Evolutionary conservation across 2,113 vertebrate genomes (phyloP), one percentile per base, ranked within the genome.

Genomic region (Thunnus maccoyii): DNA sequence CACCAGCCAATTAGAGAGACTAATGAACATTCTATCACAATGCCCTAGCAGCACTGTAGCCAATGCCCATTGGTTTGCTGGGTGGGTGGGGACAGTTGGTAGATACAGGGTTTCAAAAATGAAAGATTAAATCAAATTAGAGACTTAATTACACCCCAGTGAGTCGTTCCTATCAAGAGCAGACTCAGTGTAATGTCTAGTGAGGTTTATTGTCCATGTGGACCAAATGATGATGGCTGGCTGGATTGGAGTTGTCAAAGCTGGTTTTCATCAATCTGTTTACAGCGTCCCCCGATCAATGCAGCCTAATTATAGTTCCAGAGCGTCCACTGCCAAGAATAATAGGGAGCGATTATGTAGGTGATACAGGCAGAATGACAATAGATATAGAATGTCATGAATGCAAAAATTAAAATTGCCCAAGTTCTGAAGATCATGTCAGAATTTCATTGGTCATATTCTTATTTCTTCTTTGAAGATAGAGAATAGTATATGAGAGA

Each of bases 191-290:
- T 64, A 69, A 82, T 87, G 57, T 78, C 72, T 72, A 67, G 10
- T 54, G 70, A 41, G 84, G 56, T 78, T 82, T 81, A 46, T 76
- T 66, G 54, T 80, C 85, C 63, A 41, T 55, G 65, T 72, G 76
- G 70, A 71, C 36, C 61, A 47, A 41, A 70, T 36, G 54, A 75
- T 71, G 51, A 78, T 54, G 74, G 74, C 60, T 62, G 56, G 62
- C 60, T 83, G 64, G 67, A 86, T 51, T 78, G 57, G 52, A 80
- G 63, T 66, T 87, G 89, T 85, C 84, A 89, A 69, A 82, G 79
- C 82, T 82, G 81, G 44, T 86, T 88, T 87, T 65, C 76, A 75
- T 90, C 89, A 88, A 48, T 85, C 44, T 83, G 81, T 79, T 76
- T 79, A 74, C 70, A 80, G 69, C 41, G 1, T 70, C 57, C 63